These are phyloP conservation scores for Congeria kusceri DNA, from an alignment of 2,888 invertebrate genomes.

Conservation along the genomic window DNA sequence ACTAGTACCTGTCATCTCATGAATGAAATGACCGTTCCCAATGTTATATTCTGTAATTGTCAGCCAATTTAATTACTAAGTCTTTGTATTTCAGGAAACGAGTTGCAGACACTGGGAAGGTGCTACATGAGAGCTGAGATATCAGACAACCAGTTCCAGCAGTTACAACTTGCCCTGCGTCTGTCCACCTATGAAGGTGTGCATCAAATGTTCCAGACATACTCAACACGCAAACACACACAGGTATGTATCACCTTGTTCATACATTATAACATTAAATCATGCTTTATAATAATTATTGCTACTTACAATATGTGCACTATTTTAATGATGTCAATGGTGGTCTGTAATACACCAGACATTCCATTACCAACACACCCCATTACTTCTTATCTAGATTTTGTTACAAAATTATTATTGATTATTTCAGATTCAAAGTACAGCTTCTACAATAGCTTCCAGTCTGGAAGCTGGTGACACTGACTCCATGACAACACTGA, in stretches of 20 bases:
- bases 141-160: conserved; percentile 15
- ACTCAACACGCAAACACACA: conserved; percentile 19
- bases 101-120: no score
- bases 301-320: no score
- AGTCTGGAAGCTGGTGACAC: conserved; percentile 8
- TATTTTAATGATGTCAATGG: no score
- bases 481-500: neutral
- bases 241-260: conserved; percentile 5
- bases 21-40: no score
- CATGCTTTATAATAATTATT: no score
- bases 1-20: no score
- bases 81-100: no score
- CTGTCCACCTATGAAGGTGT: conserved; percentile 45
- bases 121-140: conserved; percentile 7
- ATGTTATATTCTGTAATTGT: no score
- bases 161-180: conserved; percentile 32
- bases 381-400: neutral
- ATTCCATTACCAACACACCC: no score
- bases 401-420: neutral
- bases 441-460: conserved; percentile 7
- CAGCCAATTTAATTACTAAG: no score
- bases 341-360: no score
- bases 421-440: conserved; percentile 13
- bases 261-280: no score
- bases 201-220: conserved; percentile 28